Conservation (phyloP, 2,888 invertebrate species). For the Cosmia trapezina region DNA sequence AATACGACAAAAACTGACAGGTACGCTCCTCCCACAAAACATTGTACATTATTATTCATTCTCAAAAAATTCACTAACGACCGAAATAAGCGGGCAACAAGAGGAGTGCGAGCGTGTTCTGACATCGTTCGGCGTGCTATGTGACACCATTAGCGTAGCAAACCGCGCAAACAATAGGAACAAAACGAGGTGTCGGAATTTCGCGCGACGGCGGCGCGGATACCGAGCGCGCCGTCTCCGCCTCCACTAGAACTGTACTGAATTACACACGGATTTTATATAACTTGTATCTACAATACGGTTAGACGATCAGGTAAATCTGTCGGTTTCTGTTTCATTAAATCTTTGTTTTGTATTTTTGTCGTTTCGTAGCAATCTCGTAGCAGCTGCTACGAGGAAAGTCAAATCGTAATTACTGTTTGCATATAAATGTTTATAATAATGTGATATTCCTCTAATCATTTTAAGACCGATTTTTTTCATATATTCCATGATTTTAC, state of each 20-base stretch:
- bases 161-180: conserved; percentile 80
- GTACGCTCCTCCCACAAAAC: conserved; percentile 55
- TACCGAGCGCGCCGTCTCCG: conserved; percentile 66
- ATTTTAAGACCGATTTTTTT: not conserved
- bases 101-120: conserved; percentile 74
- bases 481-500: not conserved
- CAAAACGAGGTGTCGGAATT: conserved; percentile 82
- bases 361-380: conserved; percentile 11
- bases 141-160: conserved; percentile 87
- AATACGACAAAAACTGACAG: conserved; percentile 36
- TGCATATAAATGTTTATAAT: too few relatives aligned
- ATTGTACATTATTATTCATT: conserved; percentile 64
- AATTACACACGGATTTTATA: conserved; percentile 32
- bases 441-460: too few relatives aligned
- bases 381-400: conserved; percentile 23
- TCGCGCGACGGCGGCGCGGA: conserved; percentile 75
- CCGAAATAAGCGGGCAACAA: conserved; percentile 79
- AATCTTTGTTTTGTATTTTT: not conserved
- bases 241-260: conserved; percentile 64
- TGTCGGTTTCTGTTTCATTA: not conserved
- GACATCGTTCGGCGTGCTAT: conserved; percentile 84
- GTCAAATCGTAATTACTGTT: not conserved
- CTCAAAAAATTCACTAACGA: conserved; percentile 72
- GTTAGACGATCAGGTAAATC: conserved; percentile 15
- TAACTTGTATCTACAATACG: conserved; percentile 25